A percentile compares a stretch with the other conserved stretches of the same genome.
These are phyloP conservation scores for Balaeniceps rex DNA, from an alignment of 2,113 vertebrate species.

Conservation along the genomic window DNA sequence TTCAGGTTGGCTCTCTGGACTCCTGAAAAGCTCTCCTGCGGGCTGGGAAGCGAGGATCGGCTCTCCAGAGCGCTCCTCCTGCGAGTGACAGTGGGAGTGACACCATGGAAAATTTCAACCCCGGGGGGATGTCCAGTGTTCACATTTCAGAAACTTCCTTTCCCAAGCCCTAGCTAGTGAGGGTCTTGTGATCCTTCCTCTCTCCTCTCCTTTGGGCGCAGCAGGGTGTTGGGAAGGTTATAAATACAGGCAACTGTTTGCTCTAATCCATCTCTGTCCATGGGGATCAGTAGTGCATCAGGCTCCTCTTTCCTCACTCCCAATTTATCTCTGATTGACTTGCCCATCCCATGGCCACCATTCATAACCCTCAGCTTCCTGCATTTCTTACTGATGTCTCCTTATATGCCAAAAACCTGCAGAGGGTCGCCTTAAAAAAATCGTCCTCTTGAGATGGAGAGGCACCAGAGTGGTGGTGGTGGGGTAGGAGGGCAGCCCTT, in stretches of 20 bases:
- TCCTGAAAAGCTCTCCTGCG: neutral
- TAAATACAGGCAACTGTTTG: constrained; percentile 48
- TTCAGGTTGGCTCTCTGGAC: neutral
- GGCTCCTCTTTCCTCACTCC: constrained; percentile 2
- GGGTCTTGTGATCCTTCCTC: constrained; percentile 55
- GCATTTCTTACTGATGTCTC: neutral
- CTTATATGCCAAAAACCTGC: neutral
- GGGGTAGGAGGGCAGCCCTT: neutral
- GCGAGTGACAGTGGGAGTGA: neutral
- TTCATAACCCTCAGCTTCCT: constrained; percentile 6
- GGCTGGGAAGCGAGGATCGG: neutral
- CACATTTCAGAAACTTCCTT: constrained; percentile 57
- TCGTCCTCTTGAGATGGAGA: neutral
- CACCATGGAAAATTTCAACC: constrained; percentile 47
- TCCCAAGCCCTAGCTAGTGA: constrained; percentile 57
- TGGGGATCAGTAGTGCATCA: neutral
- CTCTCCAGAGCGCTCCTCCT: neutral
- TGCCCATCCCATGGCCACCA: neutral
- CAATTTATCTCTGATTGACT: constrained; percentile 27
- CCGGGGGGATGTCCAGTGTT: neutral
- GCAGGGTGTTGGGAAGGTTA: constrained; percentile 32
- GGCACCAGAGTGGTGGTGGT: neutral
- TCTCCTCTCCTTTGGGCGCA: neutral
- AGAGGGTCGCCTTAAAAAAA: neutral
- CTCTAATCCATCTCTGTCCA: constrained; percentile 8